These are phyloP conservation scores for Urocynchramus pylzowi DNA, from an alignment of 2,113 vertebrate species.

Conservation along the genomic window DNA sequence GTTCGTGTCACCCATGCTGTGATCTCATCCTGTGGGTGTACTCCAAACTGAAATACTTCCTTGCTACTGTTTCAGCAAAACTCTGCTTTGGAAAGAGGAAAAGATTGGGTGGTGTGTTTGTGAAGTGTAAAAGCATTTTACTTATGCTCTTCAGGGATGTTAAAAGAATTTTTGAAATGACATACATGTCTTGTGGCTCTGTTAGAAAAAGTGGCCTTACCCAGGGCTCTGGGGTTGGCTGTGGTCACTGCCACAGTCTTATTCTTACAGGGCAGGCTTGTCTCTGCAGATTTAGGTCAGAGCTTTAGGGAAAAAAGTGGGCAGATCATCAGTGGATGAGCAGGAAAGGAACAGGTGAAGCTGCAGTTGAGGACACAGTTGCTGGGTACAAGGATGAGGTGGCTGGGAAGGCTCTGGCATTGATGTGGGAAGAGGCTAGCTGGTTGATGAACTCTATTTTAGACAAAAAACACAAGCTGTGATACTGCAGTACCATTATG, in stretches of 20 bases:
- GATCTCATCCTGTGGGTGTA: background rate
- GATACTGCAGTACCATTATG: background rate
- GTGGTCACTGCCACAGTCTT: background rate
- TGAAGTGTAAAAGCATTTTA: background rate
- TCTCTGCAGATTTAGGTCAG: background rate
- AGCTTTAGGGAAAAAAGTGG: background rate
- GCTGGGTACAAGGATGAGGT: background rate
- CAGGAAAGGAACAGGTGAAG: background rate
- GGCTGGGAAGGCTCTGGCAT: background rate
- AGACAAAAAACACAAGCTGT: background rate
- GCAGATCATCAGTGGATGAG: background rate
- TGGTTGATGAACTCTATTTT: background rate
- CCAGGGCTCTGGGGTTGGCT: accelerated
- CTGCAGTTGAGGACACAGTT: background rate
- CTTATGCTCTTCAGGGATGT: background rate
- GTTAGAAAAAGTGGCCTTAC: background rate
- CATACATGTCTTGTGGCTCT: accelerated
- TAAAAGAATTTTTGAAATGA: background rate
- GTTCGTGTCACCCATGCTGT: background rate
- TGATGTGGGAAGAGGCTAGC: background rate
- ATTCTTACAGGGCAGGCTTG: background rate
- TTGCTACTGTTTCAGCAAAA: background rate
- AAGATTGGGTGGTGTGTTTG: background rate
- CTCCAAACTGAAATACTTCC: background rate
- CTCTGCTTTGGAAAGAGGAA: background rate